Conservation (phyloP, 30 jellyfish, hydroid and myxozoan genomes). For the Aurelia sp. region DNA sequence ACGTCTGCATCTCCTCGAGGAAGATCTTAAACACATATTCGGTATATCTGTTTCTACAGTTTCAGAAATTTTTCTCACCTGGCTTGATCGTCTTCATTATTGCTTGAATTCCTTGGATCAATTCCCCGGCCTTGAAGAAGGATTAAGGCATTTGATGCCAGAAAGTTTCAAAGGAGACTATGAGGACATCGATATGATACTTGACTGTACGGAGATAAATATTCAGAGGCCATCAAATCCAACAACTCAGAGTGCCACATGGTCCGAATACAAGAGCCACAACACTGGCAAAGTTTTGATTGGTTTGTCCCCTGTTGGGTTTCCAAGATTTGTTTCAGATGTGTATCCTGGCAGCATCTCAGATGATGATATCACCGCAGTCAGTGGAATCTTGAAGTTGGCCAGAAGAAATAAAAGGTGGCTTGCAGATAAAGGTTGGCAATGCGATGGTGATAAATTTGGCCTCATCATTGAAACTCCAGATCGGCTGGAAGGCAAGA, state of each 20-base stretch:
- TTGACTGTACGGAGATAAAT: conserved; percentile 10
- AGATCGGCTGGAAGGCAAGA: conserved; percentile 14
- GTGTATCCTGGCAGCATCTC: conserved; percentile 26
- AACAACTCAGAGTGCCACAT: not conserved
- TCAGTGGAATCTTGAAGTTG: conserved; percentile 13
- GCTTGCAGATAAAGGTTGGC: conserved; percentile 38
- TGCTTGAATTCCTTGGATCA: conserved; percentile 12
- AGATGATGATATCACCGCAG: conserved; percentile 30
- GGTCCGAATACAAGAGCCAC: conserved; percentile 18
- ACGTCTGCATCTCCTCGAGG: conserved; percentile 6
- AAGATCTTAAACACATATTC: not conserved
- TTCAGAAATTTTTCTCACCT: conserved; percentile 23
- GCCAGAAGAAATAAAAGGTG: conserved; percentile 4
- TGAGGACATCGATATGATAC: conserved; percentile 12
- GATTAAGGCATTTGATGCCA: not conserved
- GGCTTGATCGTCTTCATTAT: conserved; percentile 31
- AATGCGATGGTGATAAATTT: not conserved
- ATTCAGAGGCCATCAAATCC: not conserved
- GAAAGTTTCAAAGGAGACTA: conserved; percentile 25
- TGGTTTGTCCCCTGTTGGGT: conserved; percentile 9
- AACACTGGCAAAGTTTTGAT: conserved; percentile 27
- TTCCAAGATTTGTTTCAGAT: conserved; percentile 2
- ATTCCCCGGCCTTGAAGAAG: not conserved
- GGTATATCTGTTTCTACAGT: not conserved
- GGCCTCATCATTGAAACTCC: conserved; percentile 5